A percentile compares a stretch with the other conserved stretches of the same genome.
Conservation (phyloP, 2,113 vertebrate species). For the Neoarius graeffei region DNA sequence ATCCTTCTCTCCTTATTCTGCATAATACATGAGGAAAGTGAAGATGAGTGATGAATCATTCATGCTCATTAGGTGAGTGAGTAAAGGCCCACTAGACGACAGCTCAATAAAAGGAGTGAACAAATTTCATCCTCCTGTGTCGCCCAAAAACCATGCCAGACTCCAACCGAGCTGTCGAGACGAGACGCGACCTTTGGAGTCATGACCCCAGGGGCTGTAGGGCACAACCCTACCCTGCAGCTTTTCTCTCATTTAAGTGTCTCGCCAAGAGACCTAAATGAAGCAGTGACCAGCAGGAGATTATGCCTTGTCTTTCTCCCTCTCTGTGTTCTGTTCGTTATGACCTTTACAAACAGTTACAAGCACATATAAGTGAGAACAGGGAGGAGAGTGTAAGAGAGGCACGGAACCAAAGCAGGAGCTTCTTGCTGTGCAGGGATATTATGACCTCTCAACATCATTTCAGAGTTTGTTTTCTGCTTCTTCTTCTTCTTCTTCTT, state of each 20-base stretch:
- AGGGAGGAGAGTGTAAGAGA: not conserved
- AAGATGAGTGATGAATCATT: constrained; percentile 50
- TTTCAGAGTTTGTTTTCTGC: not conserved
- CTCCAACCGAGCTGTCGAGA: constrained; percentile 10
- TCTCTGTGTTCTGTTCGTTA: constrained; percentile 17
- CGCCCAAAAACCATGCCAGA: constrained; percentile 15
- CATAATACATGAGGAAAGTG: constrained; percentile 41
- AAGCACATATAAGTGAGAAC: constrained; percentile 24
- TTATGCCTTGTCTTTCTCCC: constrained; percentile 1
- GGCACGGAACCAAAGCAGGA: not conserved
- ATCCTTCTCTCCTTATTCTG: constrained; percentile 29
- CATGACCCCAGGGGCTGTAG: constrained; percentile 14
- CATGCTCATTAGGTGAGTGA: constrained; percentile 46
- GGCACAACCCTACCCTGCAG: not conserved
- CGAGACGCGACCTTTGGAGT: constrained; percentile 39
- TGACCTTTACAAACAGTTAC: constrained; percentile 14
- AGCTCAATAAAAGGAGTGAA: constrained; percentile 27
- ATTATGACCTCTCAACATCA: not conserved
- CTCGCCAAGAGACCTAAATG: constrained; percentile 31
- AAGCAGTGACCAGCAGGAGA: not conserved
- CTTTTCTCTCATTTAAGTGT: constrained; percentile 4
- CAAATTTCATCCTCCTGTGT: constrained; percentile 23
- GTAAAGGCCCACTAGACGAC: constrained; percentile 28
- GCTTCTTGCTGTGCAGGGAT: not conserved
- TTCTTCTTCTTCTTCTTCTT: not conserved